Conservation (phyloP, 2,113 vertebrate genomes). For the Prionailurus viverrinus region DNA sequence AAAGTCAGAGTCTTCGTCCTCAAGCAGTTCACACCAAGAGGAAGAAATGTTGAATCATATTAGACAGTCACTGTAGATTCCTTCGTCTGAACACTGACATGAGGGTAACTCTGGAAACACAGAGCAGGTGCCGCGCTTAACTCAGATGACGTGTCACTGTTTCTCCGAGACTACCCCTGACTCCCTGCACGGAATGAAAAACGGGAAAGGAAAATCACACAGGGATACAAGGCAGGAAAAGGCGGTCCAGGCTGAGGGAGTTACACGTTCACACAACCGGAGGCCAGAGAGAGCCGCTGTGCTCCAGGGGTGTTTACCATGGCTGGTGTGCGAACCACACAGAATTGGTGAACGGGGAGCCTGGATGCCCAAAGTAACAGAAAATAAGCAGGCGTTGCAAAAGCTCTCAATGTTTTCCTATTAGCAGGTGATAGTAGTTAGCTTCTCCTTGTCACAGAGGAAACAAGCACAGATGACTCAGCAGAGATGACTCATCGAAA, state of each 20-base stretch:
- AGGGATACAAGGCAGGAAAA: not conserved
- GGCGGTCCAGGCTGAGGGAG: not conserved
- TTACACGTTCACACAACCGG: not conserved
- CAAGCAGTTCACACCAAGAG: not conserved
- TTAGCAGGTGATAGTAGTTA: conserved; percentile 60
- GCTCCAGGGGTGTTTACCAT: not conserved
- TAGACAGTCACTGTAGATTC: not conserved
- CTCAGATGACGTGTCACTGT: not conserved
- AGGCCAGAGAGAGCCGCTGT: not conserved
- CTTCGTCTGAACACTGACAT: not conserved
- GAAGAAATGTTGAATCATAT: not conserved
- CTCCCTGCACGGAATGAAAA: not conserved
- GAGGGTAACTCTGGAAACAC: not conserved
- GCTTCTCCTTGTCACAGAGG: conserved; percentile 12
- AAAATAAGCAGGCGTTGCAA: conserved; percentile 39
- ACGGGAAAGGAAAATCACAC: not conserved
- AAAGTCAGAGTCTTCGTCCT: not conserved
- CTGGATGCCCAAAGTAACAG: not conserved
- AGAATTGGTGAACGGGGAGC: not conserved
- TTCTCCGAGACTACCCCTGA: not conserved
- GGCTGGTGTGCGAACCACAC: not conserved
- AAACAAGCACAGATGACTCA: not conserved
- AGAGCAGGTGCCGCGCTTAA: not conserved
- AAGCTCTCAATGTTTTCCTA: conserved; percentile 19
- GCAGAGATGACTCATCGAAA: not conserved